These are phyloP conservation scores for Oncorhynchus clarkii DNA, from an alignment of 2,113 vertebrate species.

Conservation along the genomic window DNA sequence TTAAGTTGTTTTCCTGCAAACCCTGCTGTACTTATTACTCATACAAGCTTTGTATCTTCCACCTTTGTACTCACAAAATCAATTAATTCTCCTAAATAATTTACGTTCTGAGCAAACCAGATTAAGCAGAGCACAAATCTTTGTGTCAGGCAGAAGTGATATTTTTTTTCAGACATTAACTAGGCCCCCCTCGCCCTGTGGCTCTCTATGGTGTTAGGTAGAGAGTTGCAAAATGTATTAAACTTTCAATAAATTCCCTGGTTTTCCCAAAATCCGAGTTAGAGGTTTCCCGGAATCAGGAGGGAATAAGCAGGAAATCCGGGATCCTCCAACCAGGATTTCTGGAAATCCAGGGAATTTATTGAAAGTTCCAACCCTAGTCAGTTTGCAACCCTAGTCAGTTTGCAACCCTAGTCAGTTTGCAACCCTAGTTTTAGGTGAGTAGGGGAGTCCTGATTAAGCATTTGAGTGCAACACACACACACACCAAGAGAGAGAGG, in stretches of 20 bases:
- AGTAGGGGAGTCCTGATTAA: too few relatives aligned
- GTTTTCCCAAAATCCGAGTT: too few relatives aligned
- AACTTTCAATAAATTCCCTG: too few relatives aligned
- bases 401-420: too few relatives aligned
- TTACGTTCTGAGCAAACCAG: constrained; percentile 71
- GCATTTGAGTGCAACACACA: constrained; percentile 4
- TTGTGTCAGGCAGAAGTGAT: constrained; percentile 65
- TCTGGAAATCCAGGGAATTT: too few relatives aligned
- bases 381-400: constrained; percentile 26
- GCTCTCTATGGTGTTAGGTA: constrained; percentile 36
- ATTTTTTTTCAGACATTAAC: constrained; percentile 64
- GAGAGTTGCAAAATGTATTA: too few relatives aligned
- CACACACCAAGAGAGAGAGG: constrained; percentile 33
- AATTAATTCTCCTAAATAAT: constrained; percentile 82
- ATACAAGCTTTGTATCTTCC: constrained; percentile 69
- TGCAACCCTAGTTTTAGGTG: constrained; percentile 24
- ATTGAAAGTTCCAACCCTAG: too few relatives aligned
- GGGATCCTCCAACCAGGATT: too few relatives aligned
- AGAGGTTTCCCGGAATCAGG: too few relatives aligned
- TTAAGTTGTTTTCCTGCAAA: constrained; percentile 75
- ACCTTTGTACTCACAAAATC: constrained; percentile 76
- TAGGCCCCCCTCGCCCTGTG: constrained; percentile 53
- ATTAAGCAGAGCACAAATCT: constrained; percentile 71
- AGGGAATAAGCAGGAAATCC: too few relatives aligned
- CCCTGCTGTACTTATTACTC: constrained; percentile 71